Conservation (phyloP, 2,888 invertebrate genomes). For the Dusona sp. region DNA sequence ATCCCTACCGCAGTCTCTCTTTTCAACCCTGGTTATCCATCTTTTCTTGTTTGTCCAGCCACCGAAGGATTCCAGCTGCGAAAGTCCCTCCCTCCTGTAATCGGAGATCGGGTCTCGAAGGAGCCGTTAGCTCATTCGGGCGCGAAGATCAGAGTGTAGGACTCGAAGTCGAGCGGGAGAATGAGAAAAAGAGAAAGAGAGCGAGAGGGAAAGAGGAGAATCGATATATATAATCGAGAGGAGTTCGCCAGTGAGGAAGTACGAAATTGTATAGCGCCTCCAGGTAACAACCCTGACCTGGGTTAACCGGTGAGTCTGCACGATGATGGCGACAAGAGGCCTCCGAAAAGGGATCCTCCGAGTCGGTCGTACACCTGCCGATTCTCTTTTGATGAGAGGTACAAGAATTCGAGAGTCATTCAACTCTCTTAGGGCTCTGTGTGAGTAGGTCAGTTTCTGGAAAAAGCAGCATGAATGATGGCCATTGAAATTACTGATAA, state of each 20-base stretch:
- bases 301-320: constrained; percentile 72
- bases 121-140: constrained; percentile 64
- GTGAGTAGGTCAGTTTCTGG: background rate
- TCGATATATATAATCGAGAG: constrained; percentile 11
- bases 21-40: constrained; percentile 24
- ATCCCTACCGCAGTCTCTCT: constrained; percentile 64
- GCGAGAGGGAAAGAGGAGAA: background rate
- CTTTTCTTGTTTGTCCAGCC: constrained; percentile 37
- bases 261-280: constrained; percentile 71
- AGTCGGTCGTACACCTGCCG: constrained; percentile 64
- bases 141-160: constrained; percentile 28
- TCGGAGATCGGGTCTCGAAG: constrained; percentile 55
- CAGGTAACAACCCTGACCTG: constrained; percentile 75
- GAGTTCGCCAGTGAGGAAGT: constrained; percentile 66
- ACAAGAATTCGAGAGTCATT: constrained; percentile 58
- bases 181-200: constrained; percentile 24
- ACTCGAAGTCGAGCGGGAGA: constrained; percentile 17
- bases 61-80: constrained; percentile 58
- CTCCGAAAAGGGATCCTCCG: constrained; percentile 40
- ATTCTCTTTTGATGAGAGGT: constrained; percentile 35
- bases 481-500: background rate
- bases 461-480: background rate
- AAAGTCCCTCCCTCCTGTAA: constrained; percentile 27
- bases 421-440: constrained; percentile 50
- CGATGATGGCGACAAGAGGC: constrained; percentile 35